Base-by-base conservation (phyloP, 2,113 vertebrate species). In the Pelodiscus sinensis region DNA sequence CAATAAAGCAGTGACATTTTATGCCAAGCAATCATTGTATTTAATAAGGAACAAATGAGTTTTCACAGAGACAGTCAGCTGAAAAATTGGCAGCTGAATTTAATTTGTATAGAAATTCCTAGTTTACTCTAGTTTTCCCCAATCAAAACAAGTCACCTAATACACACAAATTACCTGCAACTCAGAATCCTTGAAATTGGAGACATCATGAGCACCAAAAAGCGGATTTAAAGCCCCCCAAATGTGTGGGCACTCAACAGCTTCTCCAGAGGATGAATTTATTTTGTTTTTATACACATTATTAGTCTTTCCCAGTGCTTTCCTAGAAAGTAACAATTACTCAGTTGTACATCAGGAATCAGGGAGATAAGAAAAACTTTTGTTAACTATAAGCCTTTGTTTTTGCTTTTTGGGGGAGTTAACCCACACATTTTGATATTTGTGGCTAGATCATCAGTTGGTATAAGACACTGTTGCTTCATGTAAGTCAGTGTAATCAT, bases 111-210 rank as follows among this genome's bases (percentile, higher is more conserved):
- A 62, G 4, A 89, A 24, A 1, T 75, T 24, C 38, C 54, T 60
- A 1, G 2, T 81, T 80, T 65, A 2, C 4, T 89, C 9, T 68
- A 3, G 1, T 18, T 73, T 9, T 38, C 73, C 88, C 78, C 77
- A 8, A 10, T 6, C 29, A 92, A 79, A 85, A 78, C 77, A 65
- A 8, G 16, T 13, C 31, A 86, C 2, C 0, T 0, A 1, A 3
- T 60, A 90, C 62, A 73, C 51, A 57, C 84, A 94, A 88, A 57
- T 29, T 62, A 57, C 54, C 24, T 58, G 83, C 79, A 79, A 65
- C 57, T 86, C 85, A 71, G 29, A 55, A 3, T 82, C 18, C 16
- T 89, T 35, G n/a, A 90, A 92, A 89, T 73, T 54, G 92, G 65
- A 81, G 4, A 4, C 51, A 85, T 71, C 73, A 79, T 82, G n/a